A percentile compares a stretch with the other conserved stretches of the same genome.
Evolutionary conservation across 2,888 invertebrate genomes (phyloP).

Genomic region (Luffia ferchaultella): DNA sequence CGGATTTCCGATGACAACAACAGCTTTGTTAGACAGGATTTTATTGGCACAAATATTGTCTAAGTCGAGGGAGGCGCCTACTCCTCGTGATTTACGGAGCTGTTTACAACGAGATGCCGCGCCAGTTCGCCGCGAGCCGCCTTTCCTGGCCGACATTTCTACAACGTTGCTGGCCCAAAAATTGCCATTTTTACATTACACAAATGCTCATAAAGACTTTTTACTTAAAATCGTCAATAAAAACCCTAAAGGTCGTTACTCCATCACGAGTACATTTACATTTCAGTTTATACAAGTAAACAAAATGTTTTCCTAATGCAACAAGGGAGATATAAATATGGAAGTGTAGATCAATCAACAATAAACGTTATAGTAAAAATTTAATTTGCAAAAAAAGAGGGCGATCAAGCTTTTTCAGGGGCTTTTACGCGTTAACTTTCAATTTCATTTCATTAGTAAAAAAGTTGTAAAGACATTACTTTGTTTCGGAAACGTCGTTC

Average conservation of each 20-base stretch:
- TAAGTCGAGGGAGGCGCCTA: conserved; percentile 37
- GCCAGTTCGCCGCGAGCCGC: conserved; percentile 17
- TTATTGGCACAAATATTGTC: conserved; percentile 63
- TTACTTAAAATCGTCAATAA: conserved; percentile 31
- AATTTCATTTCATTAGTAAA: conserved; percentile 50
- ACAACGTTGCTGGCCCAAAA: conserved; percentile 42
- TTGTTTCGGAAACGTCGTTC: conserved; percentile 28
- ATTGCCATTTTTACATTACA: conserved; percentile 43
- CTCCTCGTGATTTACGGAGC: conserved; percentile 56
- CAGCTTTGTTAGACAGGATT: conserved; percentile 58
- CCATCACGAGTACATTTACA: too few species aligned
- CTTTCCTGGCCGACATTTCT: conserved; percentile 41
- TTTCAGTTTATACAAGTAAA: too few species aligned
- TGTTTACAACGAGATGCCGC: conserved; percentile 53
- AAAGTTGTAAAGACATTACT: conserved; percentile 40
- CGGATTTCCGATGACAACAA: conserved; percentile 56
- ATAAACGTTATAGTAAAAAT: too few species aligned
- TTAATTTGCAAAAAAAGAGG: too few species aligned
- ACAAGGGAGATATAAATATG: too few species aligned
- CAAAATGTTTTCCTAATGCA: too few species aligned
- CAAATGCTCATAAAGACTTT: conserved; percentile 42
- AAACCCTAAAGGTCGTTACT: neutral
- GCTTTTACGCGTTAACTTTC: conserved; percentile 43
- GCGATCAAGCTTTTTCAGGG: too few species aligned
- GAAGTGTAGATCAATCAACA: too few species aligned